phyloP scores from a whole-genome alignment of 2,888 invertebrate genomes.

The Drosophila pseudotalamancana region DNA sequence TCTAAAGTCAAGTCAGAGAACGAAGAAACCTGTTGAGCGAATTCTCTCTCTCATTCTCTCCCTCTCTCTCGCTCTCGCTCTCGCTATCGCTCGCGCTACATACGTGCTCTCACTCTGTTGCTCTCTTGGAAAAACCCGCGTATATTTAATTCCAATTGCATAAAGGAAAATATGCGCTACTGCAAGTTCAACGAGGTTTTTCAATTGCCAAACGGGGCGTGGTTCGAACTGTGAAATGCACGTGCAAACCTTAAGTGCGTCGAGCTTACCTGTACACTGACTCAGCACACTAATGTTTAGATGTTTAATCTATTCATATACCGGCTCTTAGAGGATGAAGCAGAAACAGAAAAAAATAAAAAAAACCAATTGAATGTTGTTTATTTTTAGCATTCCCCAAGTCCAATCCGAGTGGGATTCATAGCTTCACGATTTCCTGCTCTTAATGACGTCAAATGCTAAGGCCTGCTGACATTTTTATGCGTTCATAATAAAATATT shows the following conservation, averaged over 20 bases:
- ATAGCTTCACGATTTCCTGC: conserved; percentile 55
- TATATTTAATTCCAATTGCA: conserved; percentile 45
- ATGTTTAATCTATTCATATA: conserved; percentile 5
- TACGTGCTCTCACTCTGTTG: background rate
- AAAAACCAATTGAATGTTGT: conserved; percentile 35
- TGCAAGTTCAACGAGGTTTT: conserved; percentile 1
- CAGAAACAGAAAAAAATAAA: conserved; percentile 3
- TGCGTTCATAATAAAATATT: conserved; percentile 29
- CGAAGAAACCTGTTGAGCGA: conserved; percentile 27
- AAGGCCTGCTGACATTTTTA: conserved; percentile 46
- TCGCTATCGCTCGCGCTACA: background rate
- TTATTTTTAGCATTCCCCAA: conserved; percentile 31
- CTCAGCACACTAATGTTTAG: too few relatives aligned
- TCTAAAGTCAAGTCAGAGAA: background rate
- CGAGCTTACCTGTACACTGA: conserved; percentile 11
- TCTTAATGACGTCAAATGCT: conserved; percentile 27
- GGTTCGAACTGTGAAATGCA: conserved; percentile 5
- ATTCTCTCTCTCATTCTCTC: conserved; percentile 4
- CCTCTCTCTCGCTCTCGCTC: conserved; percentile 2
- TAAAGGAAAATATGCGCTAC: conserved; percentile 27
- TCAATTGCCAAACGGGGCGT: conserved; percentile 19
- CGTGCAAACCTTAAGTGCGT: conserved; percentile 25
- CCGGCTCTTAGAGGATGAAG: background rate
- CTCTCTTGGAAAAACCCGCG: conserved; percentile 52
- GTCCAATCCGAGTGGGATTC: conserved; percentile 7